Percentiles rank a stretch among this genome's conserved stretches.
Evolutionary conservation across 2,888 invertebrate species (phyloP).

Genomic region (Blomia tropicalis): DNA sequence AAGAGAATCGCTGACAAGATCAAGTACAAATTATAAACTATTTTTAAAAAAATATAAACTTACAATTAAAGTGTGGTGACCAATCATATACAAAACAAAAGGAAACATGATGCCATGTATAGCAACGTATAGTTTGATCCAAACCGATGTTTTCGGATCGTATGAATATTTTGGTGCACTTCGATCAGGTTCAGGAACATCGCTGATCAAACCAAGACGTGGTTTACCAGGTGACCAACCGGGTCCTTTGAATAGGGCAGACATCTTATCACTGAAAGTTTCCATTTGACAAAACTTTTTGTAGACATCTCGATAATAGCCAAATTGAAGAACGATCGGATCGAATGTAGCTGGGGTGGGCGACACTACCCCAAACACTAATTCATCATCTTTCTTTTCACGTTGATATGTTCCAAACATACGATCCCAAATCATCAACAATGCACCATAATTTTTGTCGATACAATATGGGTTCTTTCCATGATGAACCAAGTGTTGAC

Average conservation of each 20-base stretch:
- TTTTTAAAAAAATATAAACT: background rate
- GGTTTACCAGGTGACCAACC: conserved; percentile 69
- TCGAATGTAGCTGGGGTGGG: conserved; percentile 61
- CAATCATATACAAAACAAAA: background rate
- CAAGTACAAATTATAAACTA: background rate
- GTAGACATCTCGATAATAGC: conserved; percentile 52
- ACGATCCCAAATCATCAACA: conserved; percentile 73
- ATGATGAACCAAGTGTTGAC: conserved; percentile 58
- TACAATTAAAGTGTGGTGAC: conserved; percentile 4
- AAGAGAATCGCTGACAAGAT: background rate
- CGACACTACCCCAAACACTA: conserved; percentile 66
- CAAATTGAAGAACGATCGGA: conserved; percentile 49
- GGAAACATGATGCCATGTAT: background rate
- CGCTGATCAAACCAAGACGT: conserved; percentile 53
- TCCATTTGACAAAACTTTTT: conserved; percentile 46
- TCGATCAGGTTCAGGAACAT: conserved; percentile 51
- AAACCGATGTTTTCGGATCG: background rate
- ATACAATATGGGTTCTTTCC: conserved; percentile 75
- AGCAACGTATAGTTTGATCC: conserved; percentile 9
- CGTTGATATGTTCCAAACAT: conserved; percentile 60
- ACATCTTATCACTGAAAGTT: conserved; percentile 44
- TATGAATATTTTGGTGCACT: conserved; percentile 4
- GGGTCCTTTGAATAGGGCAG: conserved; percentile 61
- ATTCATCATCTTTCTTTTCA: conserved; percentile 53
- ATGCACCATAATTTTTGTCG: conserved; percentile 81